Evolutionary conservation across 2,113 vertebrate genomes (phyloP), one percentile per base, ranked within the genome.

Genomic region (Microcebus jonahi): DNA sequence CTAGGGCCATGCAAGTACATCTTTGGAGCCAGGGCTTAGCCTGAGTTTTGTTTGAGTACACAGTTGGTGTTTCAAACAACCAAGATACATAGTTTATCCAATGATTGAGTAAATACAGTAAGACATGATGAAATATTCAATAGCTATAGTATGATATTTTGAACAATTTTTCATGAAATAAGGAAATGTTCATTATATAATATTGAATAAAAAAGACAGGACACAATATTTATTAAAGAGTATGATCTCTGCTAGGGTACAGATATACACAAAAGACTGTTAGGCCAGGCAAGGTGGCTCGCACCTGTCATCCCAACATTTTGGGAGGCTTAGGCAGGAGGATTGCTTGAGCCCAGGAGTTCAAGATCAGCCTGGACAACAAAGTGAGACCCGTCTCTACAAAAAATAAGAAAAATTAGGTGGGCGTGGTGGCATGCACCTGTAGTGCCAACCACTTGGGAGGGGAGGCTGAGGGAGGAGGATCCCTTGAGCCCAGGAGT

Each of bases 131-230:
- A 91, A 87, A 75, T 90, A 59, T 65, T 79, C 68, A 75, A 42
- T 42, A 45, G 4, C 1, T 8, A 2, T n/a, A 67, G 5, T 50
- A 71, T 76, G 55, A 73, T 39, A 25, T 39, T 84, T 48, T 88
- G n/a, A 77, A 61, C n/a, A 59, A 63, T 50, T 76, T 75, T 91
- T 95, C 48, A 71, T 70, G 65, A 89, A 97, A 82, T 57, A 48
- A 92, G 1, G 13, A 85, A 76, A 67, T 75, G 27, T 57, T 76
- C 42, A 48, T 42, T 76, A 48, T 45, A 45, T 53, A 83, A 68
- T 83, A 90, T 4, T 86, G 61, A 92, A 81, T 79, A 14, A 50
- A 77, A 88, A 73, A 39, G 50, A 82, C 31, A 76, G 6, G 55
- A 23, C 4, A 73, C 61, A 67, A 36, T 3, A 67, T 71, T 71